These are phyloP conservation scores for Oxyruncus cristatus DNA, from an alignment of 2,113 vertebrate species.

Conservation along the genomic window DNA sequence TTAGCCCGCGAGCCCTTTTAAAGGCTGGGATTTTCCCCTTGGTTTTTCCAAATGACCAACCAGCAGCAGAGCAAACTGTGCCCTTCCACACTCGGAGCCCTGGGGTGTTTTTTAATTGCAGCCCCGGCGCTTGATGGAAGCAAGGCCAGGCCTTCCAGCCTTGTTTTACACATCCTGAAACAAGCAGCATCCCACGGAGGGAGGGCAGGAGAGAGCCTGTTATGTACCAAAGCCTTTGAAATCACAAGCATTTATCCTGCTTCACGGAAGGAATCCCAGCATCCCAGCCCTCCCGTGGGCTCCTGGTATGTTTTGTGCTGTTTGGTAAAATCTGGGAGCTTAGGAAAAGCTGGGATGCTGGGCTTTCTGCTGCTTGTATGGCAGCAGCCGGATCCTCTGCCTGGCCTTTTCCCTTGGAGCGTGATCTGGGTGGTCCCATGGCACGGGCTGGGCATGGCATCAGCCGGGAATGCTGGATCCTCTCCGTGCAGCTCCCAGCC, in stretches of 20 bases:
- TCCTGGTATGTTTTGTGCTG: neutral
- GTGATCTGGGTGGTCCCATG: neutral
- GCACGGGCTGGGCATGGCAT: neutral
- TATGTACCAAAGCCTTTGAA: neutral
- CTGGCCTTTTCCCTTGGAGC: neutral
- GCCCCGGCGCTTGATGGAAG: neutral
- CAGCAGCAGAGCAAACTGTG: neutral
- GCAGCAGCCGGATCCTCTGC: neutral
- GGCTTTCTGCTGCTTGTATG: neutral
- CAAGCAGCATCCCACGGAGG: neutral
- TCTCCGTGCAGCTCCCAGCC: neutral
- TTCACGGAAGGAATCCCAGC: neutral
- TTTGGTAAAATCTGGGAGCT: neutral
- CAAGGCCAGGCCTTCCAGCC: neutral
- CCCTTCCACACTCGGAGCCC: neutral
- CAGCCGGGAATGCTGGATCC: accelerated
- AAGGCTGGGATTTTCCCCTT: neutral
- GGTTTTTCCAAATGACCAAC: neutral
- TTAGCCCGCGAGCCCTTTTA: neutral
- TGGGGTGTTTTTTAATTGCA: neutral
- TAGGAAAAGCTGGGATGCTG: neutral
- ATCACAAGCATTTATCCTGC: neutral
- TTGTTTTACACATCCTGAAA: neutral
- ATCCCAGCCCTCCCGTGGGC: neutral
- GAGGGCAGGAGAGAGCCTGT: neutral